Conservation (phyloP, 2,888 invertebrate genomes). For the Eristalinus sepulchralis region DNA sequence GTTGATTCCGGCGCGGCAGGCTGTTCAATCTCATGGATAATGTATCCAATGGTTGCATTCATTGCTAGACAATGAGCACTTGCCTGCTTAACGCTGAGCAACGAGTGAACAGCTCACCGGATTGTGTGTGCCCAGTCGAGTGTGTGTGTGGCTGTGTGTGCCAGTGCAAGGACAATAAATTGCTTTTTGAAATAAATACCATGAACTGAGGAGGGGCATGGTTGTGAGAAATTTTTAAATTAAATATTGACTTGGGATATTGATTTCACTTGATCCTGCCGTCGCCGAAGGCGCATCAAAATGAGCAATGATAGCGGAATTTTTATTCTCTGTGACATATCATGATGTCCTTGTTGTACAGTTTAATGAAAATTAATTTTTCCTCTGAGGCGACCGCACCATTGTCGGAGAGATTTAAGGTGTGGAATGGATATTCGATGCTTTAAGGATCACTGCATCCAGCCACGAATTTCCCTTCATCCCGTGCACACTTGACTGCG, state of each 20-base stretch:
- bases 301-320: background rate
- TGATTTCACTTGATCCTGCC: constrained; percentile 37
- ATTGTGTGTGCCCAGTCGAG: background rate
- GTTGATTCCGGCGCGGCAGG: background rate
- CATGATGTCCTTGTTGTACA: background rate
- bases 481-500: background rate
- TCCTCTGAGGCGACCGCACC: background rate
- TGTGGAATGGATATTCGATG: too few relatives aligned
- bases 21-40: background rate
- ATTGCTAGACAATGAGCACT: constrained; percentile 35
- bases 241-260: constrained; percentile 58
- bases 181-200: constrained; percentile 59
- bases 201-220: background rate
- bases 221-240: constrained; percentile 38
- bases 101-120: background rate
- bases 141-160: constrained; percentile 2
- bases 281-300: background rate
- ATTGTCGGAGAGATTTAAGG: background rate
- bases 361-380: background rate
- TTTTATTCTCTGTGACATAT: background rate
- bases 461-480: too few relatives aligned
- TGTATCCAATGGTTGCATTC: constrained; percentile 31
- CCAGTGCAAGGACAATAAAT: constrained; percentile 42
- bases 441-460: too few relatives aligned
- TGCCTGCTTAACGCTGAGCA: constrained; percentile 11